Evolutionary conservation across 2,797 vertebrate genomes (phyloP).

Genomic region (Pseudochromis fuscus): DNA sequence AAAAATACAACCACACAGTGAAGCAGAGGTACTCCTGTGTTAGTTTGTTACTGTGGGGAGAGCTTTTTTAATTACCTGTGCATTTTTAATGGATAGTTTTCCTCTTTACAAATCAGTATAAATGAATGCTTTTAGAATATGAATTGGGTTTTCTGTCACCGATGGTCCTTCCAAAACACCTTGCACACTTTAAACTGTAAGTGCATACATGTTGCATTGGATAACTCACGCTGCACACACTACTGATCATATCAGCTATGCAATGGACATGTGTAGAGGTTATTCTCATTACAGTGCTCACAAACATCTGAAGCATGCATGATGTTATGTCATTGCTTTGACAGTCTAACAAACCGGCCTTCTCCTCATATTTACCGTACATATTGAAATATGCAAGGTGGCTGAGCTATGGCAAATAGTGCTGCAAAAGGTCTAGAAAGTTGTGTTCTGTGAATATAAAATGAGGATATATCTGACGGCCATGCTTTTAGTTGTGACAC

Average conservation of each 20-base stretch:
- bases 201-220: neutral
- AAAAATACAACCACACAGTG: slow-evolving; percentile 40
- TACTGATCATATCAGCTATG: neutral
- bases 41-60: neutral
- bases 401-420: slow-evolving; percentile 22
- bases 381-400: slow-evolving; percentile 12
- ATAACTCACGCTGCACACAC: neutral
- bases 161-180: neutral
- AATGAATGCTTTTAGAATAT: neutral
- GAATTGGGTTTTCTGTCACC: neutral
- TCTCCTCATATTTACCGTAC: slow-evolving; percentile 37
- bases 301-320: slow-evolving; percentile 5
- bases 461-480: slow-evolving; percentile 31
- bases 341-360: slow-evolving; percentile 62
- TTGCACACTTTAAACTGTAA: neutral
- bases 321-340: slow-evolving; percentile 42
- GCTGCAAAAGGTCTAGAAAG: slow-evolving; percentile 38
- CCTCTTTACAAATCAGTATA: neutral
- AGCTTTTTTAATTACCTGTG: slow-evolving; percentile 6
- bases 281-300: neutral
- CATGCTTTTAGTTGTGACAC: slow-evolving; percentile 38
- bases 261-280: neutral
- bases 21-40: slow-evolving; percentile 6
- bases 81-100: slow-evolving; percentile 5
- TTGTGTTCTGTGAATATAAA: slow-evolving; percentile 52